Base-by-base conservation (phyloP, 2,888 invertebrate species). In the Troglohyphantes excavatus region DNA sequence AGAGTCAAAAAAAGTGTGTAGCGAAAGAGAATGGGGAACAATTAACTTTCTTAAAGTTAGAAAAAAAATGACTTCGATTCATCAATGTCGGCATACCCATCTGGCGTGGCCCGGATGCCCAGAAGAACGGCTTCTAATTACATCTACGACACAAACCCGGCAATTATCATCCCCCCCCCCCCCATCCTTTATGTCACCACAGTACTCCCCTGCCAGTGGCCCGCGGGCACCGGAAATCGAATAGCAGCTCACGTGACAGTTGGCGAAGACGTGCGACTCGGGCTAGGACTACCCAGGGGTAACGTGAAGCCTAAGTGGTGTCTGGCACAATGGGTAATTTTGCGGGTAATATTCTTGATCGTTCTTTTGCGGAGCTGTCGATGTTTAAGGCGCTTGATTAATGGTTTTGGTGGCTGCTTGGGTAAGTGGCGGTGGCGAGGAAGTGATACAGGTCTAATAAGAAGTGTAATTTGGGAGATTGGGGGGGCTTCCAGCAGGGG, bases 11-110 rank as follows among this genome's bases (percentile, higher is more conserved):
- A 61, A 29, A 33, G 29, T 26, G 27, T 65, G 65, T 65, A 23
- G 5, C 39, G 73, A 59, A 33, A 75, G 21, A 75, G 61, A 68
- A 75, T 21, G 59, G 61, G 72, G 59, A 68, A 86, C 85, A 86
- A 86, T 86, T 86, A 86, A 86, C 76, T 86, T 86, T 86, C 85
- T 86, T 70, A 86, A 78, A 67, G 85, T 70, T 86, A 68, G 59
- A 76, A 78, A 76, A 78, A 43, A 53, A 76, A 65, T 39, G n/a
- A 9, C 53, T 53, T 59, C 88, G 76, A 89, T 89, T 82, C 82
- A 89, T 89, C 88, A 89, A 75, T 29, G 88, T 89, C 88, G 59
- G 19, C 53, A 29, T 70, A 67, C 39, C 75, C 88, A 89, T 89
- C 88, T 89, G 88, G n/a, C n/a, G 87, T 81, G 46, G 68, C 65